Conservation (phyloP, 1,140 invertebrate genomes). For the Drosophila sulfurigaster region DNA sequence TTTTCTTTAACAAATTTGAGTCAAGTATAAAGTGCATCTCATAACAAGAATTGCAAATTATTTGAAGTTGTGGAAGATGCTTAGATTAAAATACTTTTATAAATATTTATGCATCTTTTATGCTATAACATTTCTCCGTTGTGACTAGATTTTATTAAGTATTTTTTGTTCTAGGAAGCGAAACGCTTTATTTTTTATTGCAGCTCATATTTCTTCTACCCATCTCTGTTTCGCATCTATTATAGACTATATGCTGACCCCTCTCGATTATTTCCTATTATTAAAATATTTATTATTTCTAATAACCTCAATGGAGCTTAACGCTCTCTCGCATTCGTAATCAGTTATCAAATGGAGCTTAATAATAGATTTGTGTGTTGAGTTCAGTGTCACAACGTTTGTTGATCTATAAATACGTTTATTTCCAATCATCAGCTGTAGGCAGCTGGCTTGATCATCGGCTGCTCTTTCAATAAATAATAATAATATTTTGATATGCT, state of each 20-base stretch:
- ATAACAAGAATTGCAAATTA: no score
- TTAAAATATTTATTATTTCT: constrained; percentile 2
- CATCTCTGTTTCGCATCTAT: neutral
- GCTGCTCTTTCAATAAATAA: constrained; percentile 2
- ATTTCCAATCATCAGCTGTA: neutral
- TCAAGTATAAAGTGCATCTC: no score
- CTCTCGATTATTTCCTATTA: neutral
- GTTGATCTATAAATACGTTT: neutral
- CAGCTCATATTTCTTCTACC: neutral
- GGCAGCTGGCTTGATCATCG: neutral
- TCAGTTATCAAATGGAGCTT: constrained; percentile 1
- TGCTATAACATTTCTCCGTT: no score
- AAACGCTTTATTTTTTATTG: no score
- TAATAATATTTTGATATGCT: constrained; percentile 13
- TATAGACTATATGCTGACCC: neutral
- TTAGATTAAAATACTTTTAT: no score
- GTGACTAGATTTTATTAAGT: no score
- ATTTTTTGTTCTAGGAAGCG: no score
- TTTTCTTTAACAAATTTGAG: no score
- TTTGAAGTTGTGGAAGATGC: no score
- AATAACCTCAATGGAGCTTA: constrained; percentile 7
- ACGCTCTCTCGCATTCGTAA: neutral
- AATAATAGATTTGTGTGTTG: constrained; percentile 14
- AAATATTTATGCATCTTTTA: no score
- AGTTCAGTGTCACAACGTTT: constrained; percentile 25